Evolutionary conservation across 2,113 vertebrate species (phyloP), one percentile per base, ranked within the genome.

Genomic region (Cercopithecus mona): DNA sequence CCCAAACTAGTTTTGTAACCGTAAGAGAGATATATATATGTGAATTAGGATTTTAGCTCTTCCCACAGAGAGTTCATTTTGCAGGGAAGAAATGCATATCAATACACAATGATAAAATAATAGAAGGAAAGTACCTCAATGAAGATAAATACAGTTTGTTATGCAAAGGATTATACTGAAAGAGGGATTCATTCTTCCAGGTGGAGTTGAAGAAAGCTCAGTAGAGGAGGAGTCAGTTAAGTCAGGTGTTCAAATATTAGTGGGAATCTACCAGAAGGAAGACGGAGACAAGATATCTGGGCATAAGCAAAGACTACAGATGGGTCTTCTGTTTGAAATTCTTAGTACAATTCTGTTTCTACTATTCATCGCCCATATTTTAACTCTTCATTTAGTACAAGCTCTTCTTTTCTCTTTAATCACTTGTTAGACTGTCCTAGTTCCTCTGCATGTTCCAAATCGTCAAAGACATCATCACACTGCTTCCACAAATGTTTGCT

Each of bases 281-380:
- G 50, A 75, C n/a, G 0, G 20, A 10, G 30, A 27, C 1, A 66
- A 6, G 20, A 17, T 40, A 18, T 32, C 2, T 20, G 9, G 10
- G 23, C 27, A 0, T 17, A 10, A 89, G 38, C 25, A 59, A 95
- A 70, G 32, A 43, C 10, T 88, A n/a, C 16, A 45, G 20, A 20
- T 7, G 25, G 2, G 8, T 22, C 35, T 88, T 80, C n/a, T 73
- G 16, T 79, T 70, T 32, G 55, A 94, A 83, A 48, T 57, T 52
- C 38, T 82, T 35, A 66, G 14, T 45, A 20, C 75, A 40, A 93
- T 40, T 55, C 5, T 32, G 16, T n/a, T 79, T 92, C 75, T 87
- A 6, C 5, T 68, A 25, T 57, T 90, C 45, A 66, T 55, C 2
- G 16, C 2, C 43, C 9, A 5, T 27, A 85, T 78, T 76, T 91